A percentile compares a stretch with the other conserved stretches of the same genome.
Evolutionary conservation across 1,140 invertebrate species (phyloP).

Genomic region (Rhysida immarginata): DNA sequence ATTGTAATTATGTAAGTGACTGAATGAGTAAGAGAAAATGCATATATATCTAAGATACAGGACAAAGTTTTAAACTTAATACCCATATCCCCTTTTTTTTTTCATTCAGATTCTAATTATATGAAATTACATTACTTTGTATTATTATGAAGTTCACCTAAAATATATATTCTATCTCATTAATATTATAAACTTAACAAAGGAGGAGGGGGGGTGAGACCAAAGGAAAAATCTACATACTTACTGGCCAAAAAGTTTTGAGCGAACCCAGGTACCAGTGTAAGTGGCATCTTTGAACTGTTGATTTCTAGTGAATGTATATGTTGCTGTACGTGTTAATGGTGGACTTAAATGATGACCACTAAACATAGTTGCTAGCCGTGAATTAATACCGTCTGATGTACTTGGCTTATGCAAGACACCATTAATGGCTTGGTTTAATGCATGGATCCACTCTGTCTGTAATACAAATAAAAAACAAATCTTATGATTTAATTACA

Average conservation of each 20-base stretch:
- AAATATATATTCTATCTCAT: too few species aligned
- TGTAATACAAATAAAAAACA: too few species aligned
- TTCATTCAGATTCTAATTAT: neutral
- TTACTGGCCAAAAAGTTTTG: constrained; percentile 57
- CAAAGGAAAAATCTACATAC: too few species aligned
- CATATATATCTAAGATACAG: too few species aligned
- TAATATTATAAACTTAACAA: too few species aligned
- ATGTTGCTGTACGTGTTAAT: constrained; percentile 46
- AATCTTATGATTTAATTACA: too few species aligned
- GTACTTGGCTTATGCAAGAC: constrained; percentile 10
- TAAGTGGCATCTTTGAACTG: constrained; percentile 63
- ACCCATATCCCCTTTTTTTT: neutral
- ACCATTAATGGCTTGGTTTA: constrained; percentile 29
- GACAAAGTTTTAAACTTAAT: too few species aligned
- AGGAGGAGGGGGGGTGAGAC: too few species aligned
- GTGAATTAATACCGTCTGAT: constrained; percentile 39
- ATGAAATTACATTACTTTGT: neutral
- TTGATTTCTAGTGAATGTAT: constrained; percentile 52
- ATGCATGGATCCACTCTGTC: constrained; percentile 51
- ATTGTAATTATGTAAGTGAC: too few species aligned
- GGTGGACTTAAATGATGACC: constrained; percentile 44
- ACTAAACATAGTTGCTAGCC: neutral
- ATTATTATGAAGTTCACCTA: neutral
- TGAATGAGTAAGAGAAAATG: too few species aligned
- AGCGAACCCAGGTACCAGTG: constrained; percentile 52